These are phyloP conservation scores for Cancer borealis DNA, from an alignment of 2,888 invertebrate genomes.

Conservation along the genomic window DNA sequence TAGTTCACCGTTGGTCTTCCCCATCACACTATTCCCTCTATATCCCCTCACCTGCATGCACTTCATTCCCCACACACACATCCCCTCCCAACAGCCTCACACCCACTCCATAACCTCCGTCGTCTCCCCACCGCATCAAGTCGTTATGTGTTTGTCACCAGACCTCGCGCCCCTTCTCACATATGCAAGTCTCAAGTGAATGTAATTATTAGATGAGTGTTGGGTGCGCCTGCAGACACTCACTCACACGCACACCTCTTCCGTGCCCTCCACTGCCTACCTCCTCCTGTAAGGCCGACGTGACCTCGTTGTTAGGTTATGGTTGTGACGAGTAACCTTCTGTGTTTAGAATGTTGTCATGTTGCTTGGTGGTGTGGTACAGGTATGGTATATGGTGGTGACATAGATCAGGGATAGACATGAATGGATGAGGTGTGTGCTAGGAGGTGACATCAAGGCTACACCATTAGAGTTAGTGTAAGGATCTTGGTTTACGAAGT, in stretches of 20 bases:
- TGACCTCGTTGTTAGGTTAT: background rate
- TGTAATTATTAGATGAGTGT: slow-evolving; percentile 26
- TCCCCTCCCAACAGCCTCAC: background rate
- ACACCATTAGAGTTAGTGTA: background rate
- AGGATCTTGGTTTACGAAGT: background rate
- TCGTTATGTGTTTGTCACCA: background rate
- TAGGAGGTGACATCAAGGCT: slow-evolving; percentile 7
- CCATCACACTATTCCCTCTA: background rate
- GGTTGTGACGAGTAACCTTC: background rate
- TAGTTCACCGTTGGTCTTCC: background rate
- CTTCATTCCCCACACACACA: background rate
- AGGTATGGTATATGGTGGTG: background rate
- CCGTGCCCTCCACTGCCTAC: background rate
- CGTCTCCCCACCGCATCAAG: background rate
- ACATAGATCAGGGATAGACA: background rate
- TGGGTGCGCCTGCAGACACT: slow-evolving; percentile 35
- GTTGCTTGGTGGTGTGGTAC: background rate
- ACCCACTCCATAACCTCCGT: background rate
- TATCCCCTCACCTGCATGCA: background rate
- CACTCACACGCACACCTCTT: slow-evolving; percentile 8
- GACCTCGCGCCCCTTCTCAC: background rate
- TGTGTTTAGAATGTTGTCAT: background rate
- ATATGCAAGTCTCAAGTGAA: background rate
- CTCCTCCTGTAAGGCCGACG: background rate
- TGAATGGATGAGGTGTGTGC: background rate